phyloP scores from a whole-genome alignment of 30 jellyfish, hydroid and myxozoan species.

The Pelagia noctiluca region DNA sequence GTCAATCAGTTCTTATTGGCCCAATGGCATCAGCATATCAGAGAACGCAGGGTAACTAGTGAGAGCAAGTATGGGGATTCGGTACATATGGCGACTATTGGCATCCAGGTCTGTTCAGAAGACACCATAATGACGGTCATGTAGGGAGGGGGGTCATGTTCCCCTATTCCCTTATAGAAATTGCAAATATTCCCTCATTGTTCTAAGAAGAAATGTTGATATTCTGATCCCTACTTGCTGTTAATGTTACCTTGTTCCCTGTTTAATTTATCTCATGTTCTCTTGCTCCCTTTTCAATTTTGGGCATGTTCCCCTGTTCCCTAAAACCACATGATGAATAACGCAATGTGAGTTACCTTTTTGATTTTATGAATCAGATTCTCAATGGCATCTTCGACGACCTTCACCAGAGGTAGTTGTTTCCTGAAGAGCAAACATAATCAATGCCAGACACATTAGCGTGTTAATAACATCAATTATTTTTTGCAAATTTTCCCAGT shows the following conservation, averaged over 20 bases:
- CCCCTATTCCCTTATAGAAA: too few species aligned
- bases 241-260: background rate
- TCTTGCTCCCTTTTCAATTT: background rate
- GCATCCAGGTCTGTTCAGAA: too few species aligned
- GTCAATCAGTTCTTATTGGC: too few species aligned
- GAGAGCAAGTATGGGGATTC: too few species aligned
- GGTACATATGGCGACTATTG: too few species aligned
- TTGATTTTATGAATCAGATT: slow-evolving; percentile 42
- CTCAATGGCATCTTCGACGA: slow-evolving; percentile 80
- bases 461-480: background rate
- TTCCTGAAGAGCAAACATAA: slow-evolving; percentile 43
- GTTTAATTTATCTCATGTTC: too few species aligned
- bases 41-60: too few species aligned
- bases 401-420: slow-evolving; percentile 74
- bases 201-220: background rate
- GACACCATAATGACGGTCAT: too few species aligned
- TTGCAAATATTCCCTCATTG: too few species aligned
- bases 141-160: too few species aligned
- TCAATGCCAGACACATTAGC: background rate
- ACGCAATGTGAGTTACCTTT: slow-evolving; percentile 49
- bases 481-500: background rate
- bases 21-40: too few species aligned
- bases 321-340: background rate
- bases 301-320: background rate
- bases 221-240: background rate